Evolutionary conservation across 1,140 invertebrate species (phyloP).

Genomic region (Drusus annulatus): DNA sequence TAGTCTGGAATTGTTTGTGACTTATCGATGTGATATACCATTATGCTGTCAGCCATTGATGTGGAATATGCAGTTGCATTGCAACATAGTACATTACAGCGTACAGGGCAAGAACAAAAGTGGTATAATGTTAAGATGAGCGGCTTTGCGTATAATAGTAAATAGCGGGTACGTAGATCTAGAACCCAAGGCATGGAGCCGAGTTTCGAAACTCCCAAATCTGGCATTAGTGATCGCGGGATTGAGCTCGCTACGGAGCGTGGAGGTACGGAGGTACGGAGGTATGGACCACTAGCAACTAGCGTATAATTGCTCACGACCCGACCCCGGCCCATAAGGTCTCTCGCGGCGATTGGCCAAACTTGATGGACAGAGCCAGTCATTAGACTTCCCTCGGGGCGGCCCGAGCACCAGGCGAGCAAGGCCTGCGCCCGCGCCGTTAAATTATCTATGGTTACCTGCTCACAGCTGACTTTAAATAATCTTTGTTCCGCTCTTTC

Average conservation of each 20-base stretch:
- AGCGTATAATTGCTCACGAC: slow-evolving; percentile 56
- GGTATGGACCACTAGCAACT: neutral
- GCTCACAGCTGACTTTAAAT: neutral
- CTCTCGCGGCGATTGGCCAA: slow-evolving; percentile 52
- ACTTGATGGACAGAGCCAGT: slow-evolving; percentile 56
- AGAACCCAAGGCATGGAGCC: neutral
- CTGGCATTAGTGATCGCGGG: slow-evolving; percentile 21
- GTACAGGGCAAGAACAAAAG: slow-evolving; percentile 6
- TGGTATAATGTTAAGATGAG: neutral
- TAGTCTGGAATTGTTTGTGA: too few species aligned
- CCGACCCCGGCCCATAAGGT: slow-evolving; percentile 36
- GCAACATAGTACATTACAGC: neutral
- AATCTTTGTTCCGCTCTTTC: slow-evolving; percentile 15
- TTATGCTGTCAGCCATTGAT: too few species aligned
- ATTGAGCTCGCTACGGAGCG: neutral
- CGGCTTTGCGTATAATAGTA: neutral
- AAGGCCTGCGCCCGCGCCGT: slow-evolving; percentile 53
- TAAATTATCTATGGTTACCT: slow-evolving; percentile 57
- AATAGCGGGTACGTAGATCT: neutral
- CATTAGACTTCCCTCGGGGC: slow-evolving; percentile 55
- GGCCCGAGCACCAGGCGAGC: slow-evolving; percentile 5
- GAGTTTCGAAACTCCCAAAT: slow-evolving; percentile 24
- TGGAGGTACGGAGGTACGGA: too few species aligned
- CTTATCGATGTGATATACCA: too few species aligned
- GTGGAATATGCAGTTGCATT: neutral